Evolutionary conservation across 2,797 vertebrate species (phyloP).

Genomic region (Lepus townsendii): DNA sequence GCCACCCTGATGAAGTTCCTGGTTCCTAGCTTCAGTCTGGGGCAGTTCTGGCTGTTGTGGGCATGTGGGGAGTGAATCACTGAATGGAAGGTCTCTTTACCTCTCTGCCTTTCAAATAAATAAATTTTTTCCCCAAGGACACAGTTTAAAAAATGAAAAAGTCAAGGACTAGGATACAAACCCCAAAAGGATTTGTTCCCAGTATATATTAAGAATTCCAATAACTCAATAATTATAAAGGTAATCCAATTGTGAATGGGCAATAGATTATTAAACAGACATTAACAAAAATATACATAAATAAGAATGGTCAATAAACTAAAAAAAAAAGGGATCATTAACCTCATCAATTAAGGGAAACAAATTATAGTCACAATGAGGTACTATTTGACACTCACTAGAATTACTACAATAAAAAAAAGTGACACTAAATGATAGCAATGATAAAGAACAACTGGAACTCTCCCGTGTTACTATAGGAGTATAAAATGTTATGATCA

Average conservation of each 20-base stretch:
- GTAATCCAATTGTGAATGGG: background rate
- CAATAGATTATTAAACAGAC: slow-evolving; percentile 18
- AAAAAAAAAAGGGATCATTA: background rate
- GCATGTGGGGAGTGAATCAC: too few relatives aligned
- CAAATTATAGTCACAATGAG: slow-evolving; percentile 24
- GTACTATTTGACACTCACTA: background rate
- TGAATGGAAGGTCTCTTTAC: too few relatives aligned
- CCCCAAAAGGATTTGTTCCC: background rate
- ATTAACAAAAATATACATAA: background rate
- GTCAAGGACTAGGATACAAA: background rate
- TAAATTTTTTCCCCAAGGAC: too few relatives aligned
- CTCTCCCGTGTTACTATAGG: background rate
- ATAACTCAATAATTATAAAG: background rate
- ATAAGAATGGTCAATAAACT: background rate
- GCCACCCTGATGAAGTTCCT: too few relatives aligned
- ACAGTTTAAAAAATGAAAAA: slow-evolving; percentile 48
- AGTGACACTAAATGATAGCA: background rate
- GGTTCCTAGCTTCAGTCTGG: too few relatives aligned
- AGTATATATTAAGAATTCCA: slow-evolving; percentile 32
- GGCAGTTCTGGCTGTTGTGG: too few relatives aligned
- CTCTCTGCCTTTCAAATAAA: too few relatives aligned
- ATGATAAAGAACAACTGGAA: background rate
- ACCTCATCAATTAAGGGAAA: background rate
- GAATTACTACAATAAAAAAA: background rate
- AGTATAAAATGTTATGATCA: background rate